Evolutionary conservation across 2,888 invertebrate genomes (phyloP).

Genomic region (Tachystola acroxantha): DNA sequence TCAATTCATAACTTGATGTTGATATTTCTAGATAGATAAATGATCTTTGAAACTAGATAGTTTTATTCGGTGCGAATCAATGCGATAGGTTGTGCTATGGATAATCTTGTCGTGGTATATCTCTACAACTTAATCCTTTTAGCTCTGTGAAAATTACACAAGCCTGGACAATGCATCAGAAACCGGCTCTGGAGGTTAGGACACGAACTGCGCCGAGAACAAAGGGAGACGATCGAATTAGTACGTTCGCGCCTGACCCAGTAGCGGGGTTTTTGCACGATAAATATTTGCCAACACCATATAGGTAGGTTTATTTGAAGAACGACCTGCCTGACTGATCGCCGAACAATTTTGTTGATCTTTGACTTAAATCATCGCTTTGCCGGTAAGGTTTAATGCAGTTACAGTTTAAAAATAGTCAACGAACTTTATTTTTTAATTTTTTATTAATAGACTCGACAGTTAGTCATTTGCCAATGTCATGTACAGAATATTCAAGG

Average conservation of each 20-base stretch:
- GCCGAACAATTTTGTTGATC: constrained; percentile 6
- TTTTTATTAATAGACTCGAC: too few relatives aligned
- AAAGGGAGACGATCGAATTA: constrained; percentile 18
- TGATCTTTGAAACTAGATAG: too few relatives aligned
- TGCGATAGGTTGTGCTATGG: too few relatives aligned
- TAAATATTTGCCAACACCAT: constrained; percentile 8
- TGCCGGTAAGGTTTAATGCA: too few relatives aligned
- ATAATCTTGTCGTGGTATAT: too few relatives aligned
- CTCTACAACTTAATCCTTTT: background rate
- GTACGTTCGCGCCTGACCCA: constrained; percentile 4
- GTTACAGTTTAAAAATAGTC: too few relatives aligned
- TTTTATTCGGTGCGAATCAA: too few relatives aligned
- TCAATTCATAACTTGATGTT: too few relatives aligned
- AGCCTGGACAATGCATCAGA: constrained; percentile 19
- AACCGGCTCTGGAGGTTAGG: constrained; percentile 5
- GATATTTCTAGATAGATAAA: too few relatives aligned
- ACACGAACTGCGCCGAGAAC: constrained; percentile 29
- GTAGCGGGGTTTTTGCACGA: constrained; percentile 8
- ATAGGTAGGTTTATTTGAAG: constrained; percentile 1
- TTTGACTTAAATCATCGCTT: constrained; percentile 1
- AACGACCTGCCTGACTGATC: constrained; percentile 5
- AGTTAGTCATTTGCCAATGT: too few relatives aligned
- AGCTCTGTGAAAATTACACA: constrained; percentile 23
- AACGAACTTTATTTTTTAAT: too few relatives aligned
- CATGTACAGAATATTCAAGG: too few relatives aligned